phyloP scores from a whole-genome alignment of 2,113 vertebrate species.

The Isurus oxyrinchus region DNA sequence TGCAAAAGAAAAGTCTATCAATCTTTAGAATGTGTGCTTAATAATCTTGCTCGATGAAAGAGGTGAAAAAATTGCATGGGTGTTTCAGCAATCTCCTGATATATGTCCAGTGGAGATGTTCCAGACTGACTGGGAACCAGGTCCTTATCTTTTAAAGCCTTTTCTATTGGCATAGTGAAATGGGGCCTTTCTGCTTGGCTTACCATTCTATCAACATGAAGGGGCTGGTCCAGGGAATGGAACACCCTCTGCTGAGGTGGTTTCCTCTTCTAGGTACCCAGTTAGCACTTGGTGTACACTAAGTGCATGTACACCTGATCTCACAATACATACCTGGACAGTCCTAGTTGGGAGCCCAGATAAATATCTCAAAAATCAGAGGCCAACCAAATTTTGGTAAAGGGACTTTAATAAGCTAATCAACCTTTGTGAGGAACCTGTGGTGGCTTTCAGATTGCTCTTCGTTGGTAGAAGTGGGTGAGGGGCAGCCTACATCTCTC shows the following conservation, averaged over 20 bases:
- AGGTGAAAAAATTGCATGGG: neutral
- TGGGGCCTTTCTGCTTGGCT: neutral
- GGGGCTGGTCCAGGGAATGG: neutral
- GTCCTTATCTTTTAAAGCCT: neutral
- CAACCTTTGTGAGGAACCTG: neutral
- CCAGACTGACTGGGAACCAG: neutral
- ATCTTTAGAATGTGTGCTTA: neutral
- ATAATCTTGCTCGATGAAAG: neutral
- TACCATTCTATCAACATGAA: neutral
- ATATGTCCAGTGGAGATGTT: neutral
- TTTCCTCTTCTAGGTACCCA: neutral
- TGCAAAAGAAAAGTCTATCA: neutral
- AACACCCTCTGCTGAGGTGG: neutral
- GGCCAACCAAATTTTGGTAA: neutral
- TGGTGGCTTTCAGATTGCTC: neutral
- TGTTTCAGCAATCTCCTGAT: neutral
- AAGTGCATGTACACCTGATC: neutral
- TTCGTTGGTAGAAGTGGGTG: neutral
- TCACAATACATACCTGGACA: neutral
- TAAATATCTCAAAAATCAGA: neutral
- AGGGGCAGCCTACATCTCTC: neutral
- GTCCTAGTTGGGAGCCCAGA: neutral
- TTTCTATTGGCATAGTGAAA: neutral
- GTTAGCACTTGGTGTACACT: neutral
- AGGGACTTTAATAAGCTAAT: neutral